These are phyloP conservation scores for Deroplatys truncata DNA, from an alignment of 2,888 invertebrate genomes.

Conservation along the genomic window DNA sequence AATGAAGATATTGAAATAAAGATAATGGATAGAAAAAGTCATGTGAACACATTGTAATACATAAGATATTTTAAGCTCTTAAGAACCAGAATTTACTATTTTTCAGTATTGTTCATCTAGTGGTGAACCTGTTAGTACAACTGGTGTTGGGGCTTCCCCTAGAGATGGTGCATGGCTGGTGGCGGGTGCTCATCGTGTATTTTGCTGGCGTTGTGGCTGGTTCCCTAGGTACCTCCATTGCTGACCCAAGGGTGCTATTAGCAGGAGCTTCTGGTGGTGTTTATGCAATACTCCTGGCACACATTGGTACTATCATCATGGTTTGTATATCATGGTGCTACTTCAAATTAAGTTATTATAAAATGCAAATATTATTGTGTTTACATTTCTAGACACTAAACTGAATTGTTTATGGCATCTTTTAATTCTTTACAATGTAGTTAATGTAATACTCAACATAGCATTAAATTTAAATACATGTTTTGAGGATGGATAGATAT, in stretches of 20 bases:
- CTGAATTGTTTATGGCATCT: background rate
- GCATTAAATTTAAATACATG: too few relatives aligned
- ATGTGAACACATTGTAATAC: too few relatives aligned
- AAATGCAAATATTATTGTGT: too few relatives aligned
- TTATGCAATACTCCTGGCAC: constrained; percentile 89
- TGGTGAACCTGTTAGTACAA: constrained; percentile 89
- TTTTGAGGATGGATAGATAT: too few relatives aligned
- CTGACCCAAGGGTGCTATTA: constrained; percentile 72
- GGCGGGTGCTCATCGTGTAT: constrained; percentile 83
- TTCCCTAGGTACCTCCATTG: constrained; percentile 75
- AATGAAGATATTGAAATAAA: too few relatives aligned
- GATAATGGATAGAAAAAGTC: too few relatives aligned
- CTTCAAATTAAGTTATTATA: background rate
- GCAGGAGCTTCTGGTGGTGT: constrained; percentile 96
- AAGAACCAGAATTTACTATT: background rate
- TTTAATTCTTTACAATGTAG: background rate
- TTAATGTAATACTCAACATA: too few relatives aligned
- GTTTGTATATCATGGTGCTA: constrained; percentile 45
- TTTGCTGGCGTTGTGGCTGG: constrained; percentile 81
- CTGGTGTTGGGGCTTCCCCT: constrained; percentile 88
- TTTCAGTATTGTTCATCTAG: constrained; percentile 59
- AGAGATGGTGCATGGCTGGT: constrained; percentile 95
- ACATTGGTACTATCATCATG: constrained; percentile 87
- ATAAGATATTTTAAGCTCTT: background rate
- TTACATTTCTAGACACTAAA: background rate